Base-by-base conservation (phyloP, 2,888 invertebrate genomes). In the Polyommatus iphigenia region DNA sequence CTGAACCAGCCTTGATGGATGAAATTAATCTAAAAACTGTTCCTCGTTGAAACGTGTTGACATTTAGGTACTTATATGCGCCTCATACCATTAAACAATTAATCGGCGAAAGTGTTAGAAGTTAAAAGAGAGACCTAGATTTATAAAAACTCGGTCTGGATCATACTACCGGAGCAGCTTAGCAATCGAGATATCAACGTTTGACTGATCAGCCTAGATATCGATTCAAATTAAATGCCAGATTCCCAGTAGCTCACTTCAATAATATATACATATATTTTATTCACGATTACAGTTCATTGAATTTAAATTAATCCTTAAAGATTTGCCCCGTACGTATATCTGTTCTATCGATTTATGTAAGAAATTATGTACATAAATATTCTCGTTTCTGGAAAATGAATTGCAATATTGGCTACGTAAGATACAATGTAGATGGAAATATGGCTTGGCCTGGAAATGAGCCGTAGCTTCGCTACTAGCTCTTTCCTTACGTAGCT, bases 181-280 rank as follows among this genome's bases (percentile, higher is more conserved):
- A 88, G 88, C 89, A 90, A 93, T 92, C 92, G 92, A 90, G 92
- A 91, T 90, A 86, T 90, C 91, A 87, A 87, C 87, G 93, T 91
- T 87, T 91, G 89, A 92, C 85, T 92, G 93, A 92, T 91, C 91
- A 89, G 86, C 84, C 86, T 87, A 90, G 91, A 92, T 92, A 89
- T 83, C 85, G 85, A 83, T 84, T 84, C 81, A 83, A 87, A 90
- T 89, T 92, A 94, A 94, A 94, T 93, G 93, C 91, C 93, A 94
- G 89, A 90, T 92, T 94, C 93, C 92, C 93, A 94, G 91, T 90
- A 89, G 87, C 87, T 86, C 85, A 85, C 84, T 86, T 83, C 84
- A 84, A 85, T 85, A 84, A 82, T 79, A 82, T 77, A 80, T 79
- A 80, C 79, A 78, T 80, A 82, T 81, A 76, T 54, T 73, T 75